A percentile compares a stretch with the other conserved stretches of the same genome.
Evolutionary conservation across 2,797 vertebrate genomes (phyloP).

Genomic region (Pyrrhura leucotis): DNA sequence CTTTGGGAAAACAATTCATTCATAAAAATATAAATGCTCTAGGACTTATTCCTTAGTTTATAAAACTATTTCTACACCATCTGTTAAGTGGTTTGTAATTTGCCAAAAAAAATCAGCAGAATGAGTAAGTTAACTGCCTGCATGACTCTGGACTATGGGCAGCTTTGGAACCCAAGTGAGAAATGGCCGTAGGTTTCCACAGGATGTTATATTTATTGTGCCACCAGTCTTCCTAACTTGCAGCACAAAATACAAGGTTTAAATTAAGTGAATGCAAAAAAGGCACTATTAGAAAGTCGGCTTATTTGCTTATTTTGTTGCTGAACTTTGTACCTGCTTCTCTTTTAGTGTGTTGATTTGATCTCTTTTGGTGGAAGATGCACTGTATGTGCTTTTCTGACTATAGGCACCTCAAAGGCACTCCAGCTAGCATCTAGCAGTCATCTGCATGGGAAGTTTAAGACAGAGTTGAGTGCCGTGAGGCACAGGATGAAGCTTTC

Average conservation of each 20-base stretch:
- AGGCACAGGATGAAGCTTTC: background rate
- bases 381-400: accelerated
- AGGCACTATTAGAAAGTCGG: background rate
- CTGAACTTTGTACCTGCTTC: background rate
- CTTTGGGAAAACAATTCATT: background rate
- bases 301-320: background rate
- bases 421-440: background rate
- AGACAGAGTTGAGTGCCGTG: background rate
- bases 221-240: background rate
- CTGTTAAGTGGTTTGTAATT: background rate
- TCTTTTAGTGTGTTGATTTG: background rate
- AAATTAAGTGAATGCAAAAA: background rate
- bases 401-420: background rate
- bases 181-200: background rate
- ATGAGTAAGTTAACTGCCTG: background rate
- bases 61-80: background rate
- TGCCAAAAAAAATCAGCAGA: background rate
- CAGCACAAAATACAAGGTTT: background rate
- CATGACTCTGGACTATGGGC: background rate
- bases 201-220: background rate
- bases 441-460: background rate
- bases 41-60: background rate
- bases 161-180: background rate
- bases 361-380: background rate
- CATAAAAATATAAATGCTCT: background rate